Evolutionary conservation across 2,113 vertebrate genomes (phyloP).

Genomic region (Phainopepla nitens): DNA sequence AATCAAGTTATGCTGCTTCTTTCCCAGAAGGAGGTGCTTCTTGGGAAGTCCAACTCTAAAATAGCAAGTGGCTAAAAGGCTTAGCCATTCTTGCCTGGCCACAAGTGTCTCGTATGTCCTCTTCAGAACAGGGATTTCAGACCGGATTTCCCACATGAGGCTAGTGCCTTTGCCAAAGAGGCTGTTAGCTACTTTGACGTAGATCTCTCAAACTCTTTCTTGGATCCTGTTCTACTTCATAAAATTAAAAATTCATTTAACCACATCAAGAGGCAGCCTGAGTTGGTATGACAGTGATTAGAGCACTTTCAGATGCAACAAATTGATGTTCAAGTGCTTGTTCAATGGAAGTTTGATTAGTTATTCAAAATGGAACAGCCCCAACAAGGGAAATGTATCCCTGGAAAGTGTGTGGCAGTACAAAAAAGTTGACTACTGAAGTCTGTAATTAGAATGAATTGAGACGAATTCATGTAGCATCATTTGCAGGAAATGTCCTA

Average conservation of each 20-base stretch:
- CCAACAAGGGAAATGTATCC: neutral
- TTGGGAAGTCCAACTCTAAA: neutral
- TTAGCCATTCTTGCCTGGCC: neutral
- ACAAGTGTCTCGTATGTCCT: neutral
- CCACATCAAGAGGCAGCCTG: neutral
- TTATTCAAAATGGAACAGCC: conserved; percentile 37
- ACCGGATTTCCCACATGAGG: neutral
- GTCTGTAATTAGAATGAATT: neutral
- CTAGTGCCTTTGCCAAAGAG: neutral
- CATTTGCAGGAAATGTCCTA: neutral
- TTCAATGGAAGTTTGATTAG: conserved; percentile 28
- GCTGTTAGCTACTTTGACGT: fast-evolving
- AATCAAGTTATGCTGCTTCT: neutral
- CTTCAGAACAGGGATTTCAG: neutral
- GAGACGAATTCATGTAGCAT: neutral
- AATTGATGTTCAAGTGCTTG: neutral
- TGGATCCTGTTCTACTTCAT: neutral
- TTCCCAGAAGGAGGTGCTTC: neutral
- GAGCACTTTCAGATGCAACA: conserved; percentile 7
- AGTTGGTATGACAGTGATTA: conserved; percentile 2
- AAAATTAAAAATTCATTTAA: conserved; percentile 19
- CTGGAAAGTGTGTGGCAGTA: neutral
- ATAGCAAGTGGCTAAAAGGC: neutral
- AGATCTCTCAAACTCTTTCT: neutral
- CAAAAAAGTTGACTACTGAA: too few species aligned